Evolutionary conservation across 2,113 vertebrate species (phyloP).

Genomic region (Melierax canorus): DNA sequence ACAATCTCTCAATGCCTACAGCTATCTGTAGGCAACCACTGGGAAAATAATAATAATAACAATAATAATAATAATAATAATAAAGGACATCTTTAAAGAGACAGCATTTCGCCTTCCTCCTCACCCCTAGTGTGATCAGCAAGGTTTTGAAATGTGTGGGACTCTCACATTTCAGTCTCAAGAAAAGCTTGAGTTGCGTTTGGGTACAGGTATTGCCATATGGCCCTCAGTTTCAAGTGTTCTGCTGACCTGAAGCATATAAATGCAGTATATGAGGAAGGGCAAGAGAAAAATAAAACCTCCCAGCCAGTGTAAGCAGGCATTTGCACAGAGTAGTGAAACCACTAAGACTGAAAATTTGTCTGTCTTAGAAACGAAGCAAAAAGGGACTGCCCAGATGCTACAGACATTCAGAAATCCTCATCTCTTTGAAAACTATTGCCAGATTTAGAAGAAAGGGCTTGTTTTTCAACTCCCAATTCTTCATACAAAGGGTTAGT

Average conservation of each 20-base stretch:
- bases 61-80: conserved; percentile 6
- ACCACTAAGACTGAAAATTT: background rate
- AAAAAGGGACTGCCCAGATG: background rate
- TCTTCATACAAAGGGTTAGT: conserved; percentile 46
- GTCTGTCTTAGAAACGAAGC: background rate
- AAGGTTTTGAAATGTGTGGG: conserved; percentile 54
- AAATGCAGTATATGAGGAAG: conserved; percentile 1
- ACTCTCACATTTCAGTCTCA: conserved; percentile 60
- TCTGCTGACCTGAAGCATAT: conserved; percentile 4
- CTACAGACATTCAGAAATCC: background rate
- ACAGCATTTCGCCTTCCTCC: conserved; percentile 75
- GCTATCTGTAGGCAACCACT: conserved; percentile 62
- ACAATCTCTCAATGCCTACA: conserved; percentile 84
- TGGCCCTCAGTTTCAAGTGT: conserved; percentile 29
- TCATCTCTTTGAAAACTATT: background rate
- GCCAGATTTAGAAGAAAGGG: conserved; percentile 8
- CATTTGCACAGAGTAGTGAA: background rate
- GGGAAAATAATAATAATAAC: conserved; percentile 46
- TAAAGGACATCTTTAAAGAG: conserved; percentile 77
- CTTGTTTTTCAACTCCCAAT: background rate
- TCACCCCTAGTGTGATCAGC: conserved; percentile 47
- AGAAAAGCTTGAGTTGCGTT: conserved; percentile 32
- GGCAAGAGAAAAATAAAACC: background rate
- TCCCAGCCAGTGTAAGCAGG: conserved; percentile 19
- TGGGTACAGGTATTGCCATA: background rate